Percentiles rank a stretch among this genome's conserved stretches.
Evolutionary conservation across 2,888 invertebrate genomes (phyloP).

Genomic region (Oscheius myriophilus): DNA sequence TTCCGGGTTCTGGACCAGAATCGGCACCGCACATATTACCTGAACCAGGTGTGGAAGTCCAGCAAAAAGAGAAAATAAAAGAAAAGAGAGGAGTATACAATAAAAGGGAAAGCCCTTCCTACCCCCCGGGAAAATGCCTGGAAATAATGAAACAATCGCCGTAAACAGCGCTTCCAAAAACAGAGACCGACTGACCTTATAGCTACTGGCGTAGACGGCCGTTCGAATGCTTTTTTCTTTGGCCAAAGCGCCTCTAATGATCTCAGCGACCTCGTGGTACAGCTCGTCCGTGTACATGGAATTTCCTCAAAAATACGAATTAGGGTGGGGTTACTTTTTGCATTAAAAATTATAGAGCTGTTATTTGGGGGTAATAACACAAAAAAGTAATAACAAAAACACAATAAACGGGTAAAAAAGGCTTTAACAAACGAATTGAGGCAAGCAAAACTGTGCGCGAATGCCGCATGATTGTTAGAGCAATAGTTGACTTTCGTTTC

Average conservation of each 20-base stretch:
- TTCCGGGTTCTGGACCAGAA: not conserved
- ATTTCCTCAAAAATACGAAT: not conserved
- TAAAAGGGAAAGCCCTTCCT: not conserved
- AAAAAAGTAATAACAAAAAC: no score
- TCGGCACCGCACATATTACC: conserved; percentile 35
- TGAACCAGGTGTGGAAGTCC: not conserved
- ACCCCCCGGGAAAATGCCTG: not conserved
- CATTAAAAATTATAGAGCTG: no score
- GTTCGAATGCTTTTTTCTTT: conserved; percentile 57
- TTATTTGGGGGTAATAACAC: no score
- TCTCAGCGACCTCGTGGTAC: conserved; percentile 57
- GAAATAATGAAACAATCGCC: not conserved
- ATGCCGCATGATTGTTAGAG: no score
- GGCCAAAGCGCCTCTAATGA: conserved; percentile 53
- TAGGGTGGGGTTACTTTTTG: no score
- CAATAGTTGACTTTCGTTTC: no score
- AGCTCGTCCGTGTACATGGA: conserved; percentile 50
- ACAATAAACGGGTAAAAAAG: no score
- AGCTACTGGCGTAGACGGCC: conserved; percentile 57
- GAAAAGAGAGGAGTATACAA: not conserved
- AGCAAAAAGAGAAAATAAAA: not conserved
- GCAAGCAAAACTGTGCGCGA: no score
- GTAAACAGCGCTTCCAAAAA: not conserved
- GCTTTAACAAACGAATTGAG: no score
- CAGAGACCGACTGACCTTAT: conserved; percentile 50